Percentiles rank a stretch among this genome's conserved stretches.
Conservation (phyloP, 1,140 invertebrate genomes). For the Myzus persicae region DNA sequence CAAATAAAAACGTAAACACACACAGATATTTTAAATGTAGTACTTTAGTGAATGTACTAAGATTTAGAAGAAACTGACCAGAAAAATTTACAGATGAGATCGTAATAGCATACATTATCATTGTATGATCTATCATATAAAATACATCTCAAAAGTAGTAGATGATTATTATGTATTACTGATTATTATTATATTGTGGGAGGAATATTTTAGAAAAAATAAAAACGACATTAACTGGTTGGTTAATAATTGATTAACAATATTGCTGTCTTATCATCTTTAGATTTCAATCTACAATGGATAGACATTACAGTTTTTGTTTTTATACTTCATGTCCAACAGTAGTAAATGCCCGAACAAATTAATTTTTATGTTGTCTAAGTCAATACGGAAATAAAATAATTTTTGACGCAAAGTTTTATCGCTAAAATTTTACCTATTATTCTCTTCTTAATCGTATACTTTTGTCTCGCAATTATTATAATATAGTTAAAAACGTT, state of each 20-base stretch:
- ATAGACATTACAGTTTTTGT: background rate
- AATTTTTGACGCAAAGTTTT: background rate
- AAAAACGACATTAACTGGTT: background rate
- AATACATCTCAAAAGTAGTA: background rate
- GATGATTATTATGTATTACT: no score
- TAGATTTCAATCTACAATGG: background rate
- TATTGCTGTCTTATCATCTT: background rate
- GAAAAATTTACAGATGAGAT: no score
- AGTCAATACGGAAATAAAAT: background rate
- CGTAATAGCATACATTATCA: no score
- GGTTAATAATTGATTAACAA: background rate
- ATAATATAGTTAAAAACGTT: background rate
- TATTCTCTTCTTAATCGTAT: background rate
- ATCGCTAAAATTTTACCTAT: background rate
- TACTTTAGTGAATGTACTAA: no score
- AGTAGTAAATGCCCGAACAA: background rate
- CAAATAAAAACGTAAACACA: no score
- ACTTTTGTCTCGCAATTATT: background rate
- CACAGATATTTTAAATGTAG: no score
- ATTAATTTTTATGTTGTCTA: background rate
- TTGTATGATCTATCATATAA: background rate
- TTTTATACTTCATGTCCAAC: background rate
- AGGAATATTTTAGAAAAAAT: background rate
- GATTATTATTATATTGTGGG: background rate
- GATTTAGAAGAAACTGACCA: no score